These are phyloP conservation scores for Aphelocoma californica DNA, from an alignment of 2,797 vertebrate species.

Conservation along the genomic window DNA sequence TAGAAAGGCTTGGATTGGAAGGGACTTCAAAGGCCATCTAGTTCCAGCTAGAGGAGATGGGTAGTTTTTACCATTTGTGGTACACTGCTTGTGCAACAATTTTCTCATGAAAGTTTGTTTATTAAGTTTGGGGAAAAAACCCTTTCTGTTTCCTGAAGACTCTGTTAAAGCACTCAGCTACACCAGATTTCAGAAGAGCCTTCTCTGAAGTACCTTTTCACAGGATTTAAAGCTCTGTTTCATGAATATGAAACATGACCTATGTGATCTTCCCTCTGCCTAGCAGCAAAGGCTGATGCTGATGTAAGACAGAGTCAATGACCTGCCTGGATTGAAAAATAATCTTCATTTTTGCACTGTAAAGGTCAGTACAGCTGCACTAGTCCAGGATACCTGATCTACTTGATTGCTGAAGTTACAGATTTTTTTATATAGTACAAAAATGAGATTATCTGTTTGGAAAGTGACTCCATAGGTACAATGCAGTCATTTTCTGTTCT, in stretches of 20 bases:
- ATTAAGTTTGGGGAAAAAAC: neutral
- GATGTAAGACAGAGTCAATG: neutral
- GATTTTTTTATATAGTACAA: neutral
- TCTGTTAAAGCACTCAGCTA: neutral
- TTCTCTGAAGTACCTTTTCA: neutral
- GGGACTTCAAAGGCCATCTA: neutral
- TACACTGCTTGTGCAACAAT: neutral
- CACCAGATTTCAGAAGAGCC: neutral
- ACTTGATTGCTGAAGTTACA: neutral
- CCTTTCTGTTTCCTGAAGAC: neutral
- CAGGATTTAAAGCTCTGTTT: neutral
- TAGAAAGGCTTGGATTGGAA: neutral
- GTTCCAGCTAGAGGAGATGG: neutral
- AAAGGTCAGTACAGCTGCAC: neutral
- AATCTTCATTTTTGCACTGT: neutral
- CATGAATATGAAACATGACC: neutral
- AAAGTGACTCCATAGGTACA: neutral
- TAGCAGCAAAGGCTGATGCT: neutral
- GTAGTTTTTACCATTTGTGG: neutral
- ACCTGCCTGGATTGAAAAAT: neutral
- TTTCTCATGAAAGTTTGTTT: neutral
- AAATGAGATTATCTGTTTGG: neutral
- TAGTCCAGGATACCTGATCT: neutral
- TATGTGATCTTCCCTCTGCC: neutral
- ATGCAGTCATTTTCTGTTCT: neutral